Base-by-base conservation (phyloP, 2,888 invertebrate genomes). In the Oscheius sp. region DNA sequence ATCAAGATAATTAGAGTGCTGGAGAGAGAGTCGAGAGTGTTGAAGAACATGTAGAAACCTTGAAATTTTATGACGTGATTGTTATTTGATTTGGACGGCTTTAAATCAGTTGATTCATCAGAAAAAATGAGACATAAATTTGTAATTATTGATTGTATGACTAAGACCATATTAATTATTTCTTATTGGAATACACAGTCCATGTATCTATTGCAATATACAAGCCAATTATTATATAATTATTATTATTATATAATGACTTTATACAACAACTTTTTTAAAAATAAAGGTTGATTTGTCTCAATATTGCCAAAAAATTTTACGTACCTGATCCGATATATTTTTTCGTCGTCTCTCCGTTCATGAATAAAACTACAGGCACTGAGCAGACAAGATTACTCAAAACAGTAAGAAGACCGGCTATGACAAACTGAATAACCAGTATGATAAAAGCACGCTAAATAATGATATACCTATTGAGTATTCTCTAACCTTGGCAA, bases 391-490 rank as follows among this genome's bases (percentile, higher is more conserved):
- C 24, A 14, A 41, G 4, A 26, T 59, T 41, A 8, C 28, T 17
- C 4, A 44, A 8, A 2, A 59, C 24, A 2, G 41, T 17, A 17
- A 59, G 20, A 8, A 59, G 28, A 59, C 44, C 44, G 28, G 44
- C 41, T n/a, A 41, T 2, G 14, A 59, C 41, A 9, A 59, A 8
- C 26, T 59, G 38, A n/a, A 59, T 26, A 0, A 59, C 28, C 28
- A 59, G 24, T 14, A 59, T 8, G 24, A 59, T 17, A 26, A 59
- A 59, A 9, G 38, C 24, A 28, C 44, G 41, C 59, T 59, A 14
- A 59, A 41, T 5, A 9, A 20, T n/a, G 12, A 4, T 6, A 22
- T 47, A 20, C 24, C 4, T 6, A 17, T 6, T n/a, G 45, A 17
- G 8, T 14, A 44, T 17, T 17, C 20, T 5, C 2, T 24, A 9